Evolutionary conservation across 2,888 invertebrate genomes (phyloP), one percentile per base, ranked within the genome.

Genomic region (Galerucella nymphaeae): DNA sequence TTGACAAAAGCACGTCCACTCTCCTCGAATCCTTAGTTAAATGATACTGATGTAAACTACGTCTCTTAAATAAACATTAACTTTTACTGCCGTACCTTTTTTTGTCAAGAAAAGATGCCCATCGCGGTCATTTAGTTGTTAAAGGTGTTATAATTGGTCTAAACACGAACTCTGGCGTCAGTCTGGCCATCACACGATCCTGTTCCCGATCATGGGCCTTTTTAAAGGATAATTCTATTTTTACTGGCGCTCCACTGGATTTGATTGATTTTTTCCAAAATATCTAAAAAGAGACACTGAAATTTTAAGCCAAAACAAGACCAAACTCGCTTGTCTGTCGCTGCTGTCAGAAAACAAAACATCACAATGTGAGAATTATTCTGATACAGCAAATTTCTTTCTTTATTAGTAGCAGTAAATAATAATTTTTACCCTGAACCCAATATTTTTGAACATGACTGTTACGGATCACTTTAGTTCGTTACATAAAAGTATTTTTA

Each of bases 141-240:
- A 84, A 82, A 86, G 86, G 86, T 86, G 87, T 86, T 87, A 87
- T 87, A 87, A 86, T 87, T 87, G 87, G 87, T 84, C 85, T 84
- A 82, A 85, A 86, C 86, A 86, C 79, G 83, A 82, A 80, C 81
- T 79, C 84, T 86, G 87, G 87, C 87, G 87, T 86, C 87, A 85
- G 82, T 78, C 78, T 83, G 87, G 79, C 87, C 85, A 70, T 69
- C 63, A 78, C 79, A 78, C 78, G 73, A 79, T 75, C 76, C 77
- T 76, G 79, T 78, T 82, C 82, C 81, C 80, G 79, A 75, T 76
- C 78, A 81, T 68, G 58, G 30, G 9, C 14, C 11, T 23, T 42
- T 58, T 14, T 45, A 67, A 38, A 67, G 67, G 67, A 67, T 41
- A 38, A 58, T 58, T 59, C 30, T 59, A 30, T 48, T 64, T 45